Conservation (phyloP, 2,797 vertebrate genomes). For the Chaenodraco wilsoni region DNA sequence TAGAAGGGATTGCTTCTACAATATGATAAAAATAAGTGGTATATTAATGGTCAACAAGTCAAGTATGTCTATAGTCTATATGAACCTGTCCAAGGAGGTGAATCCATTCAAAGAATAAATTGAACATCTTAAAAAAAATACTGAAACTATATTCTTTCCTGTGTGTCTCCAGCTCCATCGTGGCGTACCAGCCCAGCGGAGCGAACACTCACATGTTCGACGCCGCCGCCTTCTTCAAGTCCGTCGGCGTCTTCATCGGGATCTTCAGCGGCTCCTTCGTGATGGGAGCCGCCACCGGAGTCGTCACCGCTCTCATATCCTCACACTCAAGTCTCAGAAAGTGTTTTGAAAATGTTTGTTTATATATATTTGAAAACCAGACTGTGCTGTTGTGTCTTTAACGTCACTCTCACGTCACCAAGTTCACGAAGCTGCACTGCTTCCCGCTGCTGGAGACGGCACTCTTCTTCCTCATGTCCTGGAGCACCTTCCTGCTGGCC, state of each 20-base stretch:
- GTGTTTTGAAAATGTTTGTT: too few species aligned
- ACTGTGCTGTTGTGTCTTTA: conserved; percentile 77
- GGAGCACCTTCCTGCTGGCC: conserved; percentile 97
- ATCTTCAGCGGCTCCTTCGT: conserved; percentile 98
- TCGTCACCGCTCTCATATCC: conserved; percentile 98
- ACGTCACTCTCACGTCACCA: conserved; percentile 90
- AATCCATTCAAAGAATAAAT: neutral
- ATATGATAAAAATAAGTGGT: too few species aligned
- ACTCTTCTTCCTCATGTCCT: conserved; percentile 98
- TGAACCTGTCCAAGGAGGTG: too few species aligned
- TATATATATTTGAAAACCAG: neutral
- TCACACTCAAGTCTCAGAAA: conserved; percentile 35
- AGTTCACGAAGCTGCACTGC: conserved; percentile 98
- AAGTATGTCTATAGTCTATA: too few species aligned
- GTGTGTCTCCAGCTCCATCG: conserved; percentile 87
- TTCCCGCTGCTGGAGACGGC: conserved; percentile 98
- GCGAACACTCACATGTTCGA: conserved; percentile 95
- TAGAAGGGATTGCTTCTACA: too few species aligned
- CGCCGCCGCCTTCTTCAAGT: conserved; percentile 97
- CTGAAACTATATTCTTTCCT: neutral
- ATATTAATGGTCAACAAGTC: too few species aligned
- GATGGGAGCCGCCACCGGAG: conserved; percentile 95
- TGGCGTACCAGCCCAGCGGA: conserved; percentile 94
- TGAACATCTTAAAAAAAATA: neutral
- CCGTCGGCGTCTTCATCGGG: conserved; percentile 94